Base-by-base conservation (phyloP, 1,140 invertebrate genomes). In the Planococcus citri region DNA sequence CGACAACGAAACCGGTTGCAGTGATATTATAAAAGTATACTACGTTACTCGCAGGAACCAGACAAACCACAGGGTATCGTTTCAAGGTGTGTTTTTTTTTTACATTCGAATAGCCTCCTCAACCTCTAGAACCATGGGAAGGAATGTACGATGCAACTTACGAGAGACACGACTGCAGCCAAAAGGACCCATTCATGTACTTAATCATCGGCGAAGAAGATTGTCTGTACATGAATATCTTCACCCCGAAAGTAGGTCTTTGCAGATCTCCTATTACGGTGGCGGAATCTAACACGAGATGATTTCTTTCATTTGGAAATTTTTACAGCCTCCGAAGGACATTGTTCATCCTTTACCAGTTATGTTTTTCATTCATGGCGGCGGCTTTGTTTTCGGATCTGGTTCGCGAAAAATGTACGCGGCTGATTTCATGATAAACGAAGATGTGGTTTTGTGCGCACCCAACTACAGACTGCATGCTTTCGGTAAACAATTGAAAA, bases 391-490 rank as follows among this genome's bases (percentile, higher is more conserved):
- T 41, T 67, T 21, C 58, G 78, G 80, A 21, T 72, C 73, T 1
- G 86, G 85, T 17, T 81, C 82, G 12, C 82, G 81, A 22, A 77
- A 84, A 61, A 76, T 80, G 22, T 74, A 74, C 70, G 86, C 86
- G 0, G 87, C 88, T 0, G 87, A 91, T 73, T 85, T 85, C 72
- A 76, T 94, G 0, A 78, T 92, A 0, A 87, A 90, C 68, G 80
- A 84, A 69, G 86, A 91, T 72, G 80, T 92, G 1, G 77, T 94
- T 12, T 80, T 92, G 0, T 87, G 94, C 1, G 87, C 87, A 0
- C 79, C 87, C 1, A 94, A 94, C 76, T 94, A 90, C 75, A 84
- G 91, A 78, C 82, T 89, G 70, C 84, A 84, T 78, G 71, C 78
- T 20, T 74, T 84, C 21, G 83, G 83, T 83, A 74, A 58, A 27